phyloP scores from a whole-genome alignment of 1,140 invertebrate genomes.

The Trichomalopsis sarcophagae region DNA sequence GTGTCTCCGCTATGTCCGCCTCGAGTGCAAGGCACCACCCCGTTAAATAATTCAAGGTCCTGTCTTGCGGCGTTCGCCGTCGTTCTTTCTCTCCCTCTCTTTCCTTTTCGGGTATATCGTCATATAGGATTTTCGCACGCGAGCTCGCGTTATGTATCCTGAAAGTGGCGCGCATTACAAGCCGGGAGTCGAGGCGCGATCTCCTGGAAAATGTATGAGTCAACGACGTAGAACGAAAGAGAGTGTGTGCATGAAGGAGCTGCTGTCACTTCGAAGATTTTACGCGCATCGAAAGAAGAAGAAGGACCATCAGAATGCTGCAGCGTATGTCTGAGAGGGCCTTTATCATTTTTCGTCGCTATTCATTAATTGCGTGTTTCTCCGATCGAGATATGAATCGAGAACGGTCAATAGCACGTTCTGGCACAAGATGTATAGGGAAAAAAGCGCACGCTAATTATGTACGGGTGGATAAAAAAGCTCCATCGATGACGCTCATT shows the following conservation, averaged over 20 bases:
- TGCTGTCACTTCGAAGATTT: not conserved
- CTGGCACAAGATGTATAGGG: too few species aligned
- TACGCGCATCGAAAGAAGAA: not conserved
- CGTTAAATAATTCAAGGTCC: slow-evolving; percentile 58
- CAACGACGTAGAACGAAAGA: slow-evolving; percentile 21
- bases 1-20: not conserved
- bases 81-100: slow-evolving; percentile 11
- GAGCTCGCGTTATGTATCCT: slow-evolving; percentile 46
- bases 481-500: not conserved
- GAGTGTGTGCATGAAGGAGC: not conserved
- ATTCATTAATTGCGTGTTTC: not conserved
- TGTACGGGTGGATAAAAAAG: not conserved
- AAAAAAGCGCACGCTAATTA: not conserved
- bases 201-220: slow-evolving; percentile 58
- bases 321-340: not conserved
- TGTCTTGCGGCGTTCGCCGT: slow-evolving; percentile 14
- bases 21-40: slow-evolving; percentile 18
- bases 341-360: slow-evolving; percentile 21
- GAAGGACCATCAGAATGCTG: not conserved
- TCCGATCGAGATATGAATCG: too few species aligned
- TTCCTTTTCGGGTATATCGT: slow-evolving; percentile 35
- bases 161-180: slow-evolving; percentile 6
- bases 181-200: slow-evolving; percentile 49
- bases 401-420: too few species aligned
- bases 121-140: slow-evolving; percentile 47